Evolutionary conservation across 2,888 invertebrate species (phyloP), one percentile per base, ranked within the genome.

Genomic region (Rhogogaster chlorosoma): DNA sequence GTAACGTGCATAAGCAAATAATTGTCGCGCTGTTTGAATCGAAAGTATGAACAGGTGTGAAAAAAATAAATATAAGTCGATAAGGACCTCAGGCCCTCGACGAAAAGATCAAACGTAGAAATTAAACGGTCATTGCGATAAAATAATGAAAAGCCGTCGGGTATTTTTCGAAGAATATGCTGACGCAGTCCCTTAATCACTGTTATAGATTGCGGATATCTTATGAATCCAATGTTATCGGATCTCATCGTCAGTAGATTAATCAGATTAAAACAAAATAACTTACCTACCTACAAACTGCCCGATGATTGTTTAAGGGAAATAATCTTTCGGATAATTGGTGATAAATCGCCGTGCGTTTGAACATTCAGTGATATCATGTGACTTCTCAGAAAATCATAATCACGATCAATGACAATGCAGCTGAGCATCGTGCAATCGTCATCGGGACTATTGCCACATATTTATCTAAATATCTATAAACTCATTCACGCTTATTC

Each of bases 241-340:
- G 53, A 38, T 22, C n/a, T n/a, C n/a, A n/a, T n/a, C n/a, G n/a
- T 61, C 5, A 61, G 78, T 80, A 53, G 53, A 77, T 77, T 22
- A 26, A 36, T 32, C 6, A 15, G 80, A 61, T 61, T 78, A 32
- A 10, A 78, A 78, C 36, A 22, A 57, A 78, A 78, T 26, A 57
- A 53, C 36, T 78, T 18, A 53, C 12, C 32, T 29, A 38, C 15
- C 32, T 29, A 38, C 15, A 49, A 77, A 73, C 5, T 22, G 29
- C 29, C 15, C 6, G 29, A 18, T 32, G 22, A 77, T 77, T 32
- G 0, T 38, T 80, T 2, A 61, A 22, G 22, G 57, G 32, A 18
- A 80, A 38, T 80, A 80, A 32, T 38, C 10, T 9, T 32, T 32
- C 77, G 29, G n/a, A n/a, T 12, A 61, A n/a, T 36, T 18, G 36